Evolutionary conservation across 2,888 invertebrate species (phyloP).

Genomic region (Papilio gigon): DNA sequence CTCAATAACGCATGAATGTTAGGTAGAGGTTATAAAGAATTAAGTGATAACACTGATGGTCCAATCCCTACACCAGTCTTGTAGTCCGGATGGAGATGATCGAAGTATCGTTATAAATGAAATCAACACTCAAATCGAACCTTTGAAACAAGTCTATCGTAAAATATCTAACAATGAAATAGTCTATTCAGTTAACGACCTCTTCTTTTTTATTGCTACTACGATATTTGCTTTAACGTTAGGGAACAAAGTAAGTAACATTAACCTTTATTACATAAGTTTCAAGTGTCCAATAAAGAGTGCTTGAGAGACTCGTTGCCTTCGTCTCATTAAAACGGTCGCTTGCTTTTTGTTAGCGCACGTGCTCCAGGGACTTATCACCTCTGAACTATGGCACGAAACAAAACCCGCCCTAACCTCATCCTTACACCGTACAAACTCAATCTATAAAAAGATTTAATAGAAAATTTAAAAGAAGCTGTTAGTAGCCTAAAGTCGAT

Average conservation of each 20-base stretch:
- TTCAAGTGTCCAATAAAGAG: constrained; percentile 27
- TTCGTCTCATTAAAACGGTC: constrained; percentile 26
- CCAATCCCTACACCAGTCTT: too few species aligned
- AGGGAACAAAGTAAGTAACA: constrained; percentile 27
- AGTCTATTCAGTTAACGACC: constrained; percentile 16
- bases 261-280: constrained; percentile 28
- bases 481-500: too few species aligned
- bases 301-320: constrained; percentile 27
- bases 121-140: background rate
- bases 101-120: too few species aligned
- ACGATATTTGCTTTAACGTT: constrained; percentile 25
- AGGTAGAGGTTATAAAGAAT: background rate
- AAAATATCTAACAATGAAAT: constrained; percentile 15
- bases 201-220: constrained; percentile 16
- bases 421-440: background rate
- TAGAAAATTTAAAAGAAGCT: too few species aligned
- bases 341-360: constrained; percentile 26
- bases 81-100: too few species aligned
- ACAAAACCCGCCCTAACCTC: background rate
- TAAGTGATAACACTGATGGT: too few species aligned
- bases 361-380: constrained; percentile 12
- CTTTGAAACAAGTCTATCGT: constrained; percentile 2
- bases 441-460: background rate
- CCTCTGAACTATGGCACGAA: background rate
- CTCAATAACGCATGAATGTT: background rate